Percentiles rank a stretch among this genome's conserved stretches.
Conservation (phyloP, 2,113 vertebrate species). For the Ibidorhyncha struthersii region DNA sequence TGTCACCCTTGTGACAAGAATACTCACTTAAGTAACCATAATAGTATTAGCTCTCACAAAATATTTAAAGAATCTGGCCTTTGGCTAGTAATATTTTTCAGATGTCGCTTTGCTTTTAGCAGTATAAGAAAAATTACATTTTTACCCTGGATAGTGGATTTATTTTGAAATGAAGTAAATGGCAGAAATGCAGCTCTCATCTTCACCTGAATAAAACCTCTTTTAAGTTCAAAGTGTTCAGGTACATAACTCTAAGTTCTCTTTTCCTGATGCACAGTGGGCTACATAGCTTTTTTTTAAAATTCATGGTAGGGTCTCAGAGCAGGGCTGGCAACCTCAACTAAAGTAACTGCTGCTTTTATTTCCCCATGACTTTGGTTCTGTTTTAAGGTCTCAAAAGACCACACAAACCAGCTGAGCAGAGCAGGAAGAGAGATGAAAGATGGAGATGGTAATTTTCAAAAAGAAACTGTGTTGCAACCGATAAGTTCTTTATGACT, state of each 20-base stretch:
- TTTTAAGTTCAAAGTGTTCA: conserved; percentile 34
- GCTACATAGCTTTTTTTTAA: neutral
- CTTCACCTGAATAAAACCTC: conserved; percentile 10
- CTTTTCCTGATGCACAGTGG: conserved; percentile 34
- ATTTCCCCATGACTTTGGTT: conserved; percentile 17
- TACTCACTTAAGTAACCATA: neutral
- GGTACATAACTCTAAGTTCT: conserved; percentile 17
- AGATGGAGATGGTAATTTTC: conserved; percentile 3
- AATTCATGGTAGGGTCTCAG: conserved; percentile 10
- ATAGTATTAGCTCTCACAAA: neutral
- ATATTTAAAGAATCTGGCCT: conserved; percentile 39
- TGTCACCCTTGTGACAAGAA: neutral
- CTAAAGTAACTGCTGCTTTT: conserved; percentile 39
- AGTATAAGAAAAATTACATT: neutral
- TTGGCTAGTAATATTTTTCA: conserved; percentile 41
- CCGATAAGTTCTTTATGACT: neutral
- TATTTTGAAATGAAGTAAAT: conserved; percentile 19
- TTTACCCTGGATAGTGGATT: neutral
- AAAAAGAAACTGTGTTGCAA: conserved; percentile 10
- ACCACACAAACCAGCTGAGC: conserved; percentile 9
- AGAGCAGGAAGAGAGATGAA: conserved; percentile 23
- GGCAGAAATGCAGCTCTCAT: neutral
- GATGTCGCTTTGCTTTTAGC: neutral
- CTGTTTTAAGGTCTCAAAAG: conserved; percentile 35
- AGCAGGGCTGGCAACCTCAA: conserved; percentile 9